These are phyloP conservation scores for Mimumesa dahlbomi DNA, from an alignment of 2,888 invertebrate species.

Conservation along the genomic window DNA sequence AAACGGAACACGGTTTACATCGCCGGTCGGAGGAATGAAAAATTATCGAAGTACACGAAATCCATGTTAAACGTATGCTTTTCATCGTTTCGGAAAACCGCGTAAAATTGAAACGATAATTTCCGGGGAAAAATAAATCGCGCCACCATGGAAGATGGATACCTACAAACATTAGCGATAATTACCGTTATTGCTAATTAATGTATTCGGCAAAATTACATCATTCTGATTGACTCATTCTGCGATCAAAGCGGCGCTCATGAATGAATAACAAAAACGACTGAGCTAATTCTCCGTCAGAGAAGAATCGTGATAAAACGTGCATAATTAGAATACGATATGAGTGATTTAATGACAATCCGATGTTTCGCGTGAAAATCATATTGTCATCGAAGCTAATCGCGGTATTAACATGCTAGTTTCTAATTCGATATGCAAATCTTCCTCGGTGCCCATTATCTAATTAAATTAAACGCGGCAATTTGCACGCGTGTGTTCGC, in stretches of 20 bases:
- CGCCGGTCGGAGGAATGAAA: too few relatives aligned
- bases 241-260: conserved; percentile 41
- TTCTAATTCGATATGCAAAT: conserved; percentile 53
- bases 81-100: too few relatives aligned
- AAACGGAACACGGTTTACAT: too few relatives aligned
- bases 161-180: conserved; percentile 46
- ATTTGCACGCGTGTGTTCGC: too few relatives aligned
- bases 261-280: conserved; percentile 53
- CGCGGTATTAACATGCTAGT: conserved; percentile 50
- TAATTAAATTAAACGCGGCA: conserved; percentile 47
- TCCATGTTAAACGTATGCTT: too few relatives aligned
- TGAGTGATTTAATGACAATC: conserved; percentile 45
- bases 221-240: conserved; percentile 51
- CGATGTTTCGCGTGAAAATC: conserved; percentile 34
- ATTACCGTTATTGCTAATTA: conserved; percentile 52
- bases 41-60: too few relatives aligned
- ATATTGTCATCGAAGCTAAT: conserved; percentile 47
- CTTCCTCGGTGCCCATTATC: conserved; percentile 37
- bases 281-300: not conserved
- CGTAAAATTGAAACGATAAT: conserved; percentile 24
- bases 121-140: conserved; percentile 47
- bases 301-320: conserved; percentile 48
- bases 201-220: conserved; percentile 45
- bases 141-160: conserved; percentile 8
- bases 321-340: conserved; percentile 33